Evolutionary conservation across 2,113 vertebrate species (phyloP).

Genomic region (Mormoops blainvillei): DNA sequence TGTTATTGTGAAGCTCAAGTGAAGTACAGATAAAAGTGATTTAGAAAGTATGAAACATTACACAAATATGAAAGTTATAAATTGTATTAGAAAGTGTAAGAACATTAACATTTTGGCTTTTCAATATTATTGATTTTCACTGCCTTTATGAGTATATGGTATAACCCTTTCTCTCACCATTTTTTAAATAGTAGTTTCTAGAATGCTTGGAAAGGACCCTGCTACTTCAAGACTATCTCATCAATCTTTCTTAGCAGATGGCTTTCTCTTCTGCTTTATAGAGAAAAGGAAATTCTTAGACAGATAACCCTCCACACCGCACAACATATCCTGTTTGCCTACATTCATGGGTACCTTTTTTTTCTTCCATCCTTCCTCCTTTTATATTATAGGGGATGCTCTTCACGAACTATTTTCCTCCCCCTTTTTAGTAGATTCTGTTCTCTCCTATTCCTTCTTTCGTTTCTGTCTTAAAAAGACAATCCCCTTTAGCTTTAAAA

Average conservation of each 20-base stretch:
- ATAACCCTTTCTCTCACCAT: not conserved
- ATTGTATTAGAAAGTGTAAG: not conserved
- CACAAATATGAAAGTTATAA: not conserved
- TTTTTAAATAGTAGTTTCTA: not conserved
- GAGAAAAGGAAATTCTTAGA: not conserved
- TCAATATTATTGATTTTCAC: not conserved
- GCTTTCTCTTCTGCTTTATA: not conserved
- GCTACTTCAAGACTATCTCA: not conserved
- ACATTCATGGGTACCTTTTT: not conserved
- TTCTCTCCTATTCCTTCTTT: not conserved
- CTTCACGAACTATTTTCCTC: not conserved
- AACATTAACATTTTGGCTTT: not conserved
- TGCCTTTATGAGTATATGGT: not conserved
- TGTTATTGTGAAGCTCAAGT: not conserved
- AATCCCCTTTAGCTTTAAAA: not conserved
- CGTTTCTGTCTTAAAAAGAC: not conserved
- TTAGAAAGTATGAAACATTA: not conserved
- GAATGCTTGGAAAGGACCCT: not conserved
- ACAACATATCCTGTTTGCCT: accelerated
- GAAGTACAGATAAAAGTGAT: not conserved
- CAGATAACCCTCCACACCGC: not conserved
- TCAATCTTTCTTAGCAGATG: not conserved
- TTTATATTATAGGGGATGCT: no score
- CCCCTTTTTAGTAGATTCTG: not conserved
- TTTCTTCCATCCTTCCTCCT: not conserved